phyloP scores from a whole-genome alignment of 2,113 vertebrate species.

The Prinia subflava region DNA sequence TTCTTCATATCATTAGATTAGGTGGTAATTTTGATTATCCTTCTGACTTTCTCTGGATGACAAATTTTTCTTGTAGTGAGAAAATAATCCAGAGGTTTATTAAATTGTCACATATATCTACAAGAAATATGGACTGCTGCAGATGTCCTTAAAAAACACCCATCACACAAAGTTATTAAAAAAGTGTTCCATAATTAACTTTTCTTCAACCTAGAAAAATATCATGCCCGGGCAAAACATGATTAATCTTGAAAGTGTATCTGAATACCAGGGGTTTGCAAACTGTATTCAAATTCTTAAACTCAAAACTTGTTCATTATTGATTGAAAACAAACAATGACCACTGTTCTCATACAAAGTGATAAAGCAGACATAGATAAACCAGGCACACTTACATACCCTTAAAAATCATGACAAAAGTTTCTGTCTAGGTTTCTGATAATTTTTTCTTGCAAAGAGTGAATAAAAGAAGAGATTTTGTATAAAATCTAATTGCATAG shows the following conservation, averaged over 20 bases:
- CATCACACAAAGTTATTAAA: background rate
- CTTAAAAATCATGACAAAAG: background rate
- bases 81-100: background rate
- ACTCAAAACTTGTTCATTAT: background rate
- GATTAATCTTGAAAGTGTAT: background rate
- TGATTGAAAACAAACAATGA: background rate
- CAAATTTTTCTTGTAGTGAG: background rate
- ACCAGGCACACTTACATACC: background rate
- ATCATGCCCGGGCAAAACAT: background rate
- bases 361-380: background rate
- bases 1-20: background rate
- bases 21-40: background rate
- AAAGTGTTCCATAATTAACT: background rate
- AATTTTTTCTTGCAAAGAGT: background rate
- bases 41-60: background rate
- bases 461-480: background rate
- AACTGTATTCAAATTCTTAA: background rate
- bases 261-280: background rate
- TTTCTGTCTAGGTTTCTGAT: background rate
- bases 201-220: background rate
- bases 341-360: background rate
- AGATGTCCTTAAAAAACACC: background rate
- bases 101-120: background rate
- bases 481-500: background rate
- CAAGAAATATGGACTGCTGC: background rate